A percentile compares a stretch with the other conserved stretches of the same genome.
These are phyloP conservation scores for Zosterops hypoxanthus DNA, from an alignment of 2,113 vertebrate genomes.

Conservation along the genomic window DNA sequence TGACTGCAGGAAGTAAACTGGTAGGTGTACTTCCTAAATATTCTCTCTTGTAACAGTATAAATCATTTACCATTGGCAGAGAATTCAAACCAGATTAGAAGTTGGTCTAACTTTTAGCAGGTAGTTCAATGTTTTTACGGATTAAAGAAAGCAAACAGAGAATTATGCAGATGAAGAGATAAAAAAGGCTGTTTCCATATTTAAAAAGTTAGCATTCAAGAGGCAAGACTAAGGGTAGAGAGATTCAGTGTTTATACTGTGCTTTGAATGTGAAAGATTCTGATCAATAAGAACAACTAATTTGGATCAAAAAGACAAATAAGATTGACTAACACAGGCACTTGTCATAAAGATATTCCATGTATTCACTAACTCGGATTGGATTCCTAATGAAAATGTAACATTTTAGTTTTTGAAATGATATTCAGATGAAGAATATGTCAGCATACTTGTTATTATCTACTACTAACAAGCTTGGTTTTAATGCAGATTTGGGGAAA, in stretches of 20 bases:
- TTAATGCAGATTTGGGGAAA: neutral
- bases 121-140: accelerated
- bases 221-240: neutral
- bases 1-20: conserved; percentile 81
- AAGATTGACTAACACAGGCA: neutral
- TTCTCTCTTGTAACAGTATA: neutral
- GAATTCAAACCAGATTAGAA: neutral
- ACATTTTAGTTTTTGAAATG: neutral
- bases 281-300: neutral
- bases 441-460: neutral
- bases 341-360: neutral
- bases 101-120: neutral
- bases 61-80: neutral
- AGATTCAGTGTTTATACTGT: neutral
- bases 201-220: neutral
- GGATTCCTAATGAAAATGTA: neutral
- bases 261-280: neutral
- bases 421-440: neutral
- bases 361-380: neutral
- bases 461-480: neutral
- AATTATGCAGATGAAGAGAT: neutral
- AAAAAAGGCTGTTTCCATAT: neutral
- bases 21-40: conserved; percentile 71
- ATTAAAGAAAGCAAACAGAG: neutral
- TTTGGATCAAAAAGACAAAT: neutral